Evolutionary conservation across 2,888 invertebrate species (phyloP), one percentile per base, ranked within the genome.

Genomic region (Parnassius mnemosyne): DNA sequence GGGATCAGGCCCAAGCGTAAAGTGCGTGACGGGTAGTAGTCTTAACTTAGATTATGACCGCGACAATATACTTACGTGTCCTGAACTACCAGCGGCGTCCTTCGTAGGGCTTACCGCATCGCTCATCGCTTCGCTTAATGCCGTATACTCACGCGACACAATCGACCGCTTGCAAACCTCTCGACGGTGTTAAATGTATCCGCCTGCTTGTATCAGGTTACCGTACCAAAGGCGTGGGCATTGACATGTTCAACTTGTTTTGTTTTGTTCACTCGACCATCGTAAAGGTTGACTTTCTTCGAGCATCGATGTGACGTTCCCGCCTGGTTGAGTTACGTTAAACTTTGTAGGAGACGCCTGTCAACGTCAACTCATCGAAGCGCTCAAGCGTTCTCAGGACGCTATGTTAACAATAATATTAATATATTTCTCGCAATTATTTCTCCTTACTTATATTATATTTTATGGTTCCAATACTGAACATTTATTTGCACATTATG

Each of bases 211-310:
- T 89, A 89, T 91, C 91, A 77, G 79, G 89, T 91, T 91, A 89
- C 91, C 79, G 81, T 87, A 83, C 81, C 80, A 80, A 85, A 90
- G 87, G 91, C 91, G 91, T 91, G 89, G 90, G 91, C 91, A 91
- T 89, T 87, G 90, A 88, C 89, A 85, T 88, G 88, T 87, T 83
- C 81, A 79, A 84, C 85, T 88, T 88, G 89, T 90, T 90, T 89
- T 88, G 85, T 88, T 89, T 81, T 85, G 85, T 85, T 87, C 87
- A 85, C 74, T 84, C 83, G 78, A 83, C 79, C 86, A 77, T 85
- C 80, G 79, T 80, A 83, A 88, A 88, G 87, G 85, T 87, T 88
- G 86, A 85, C 85, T 88, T 84, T 87, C 84, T 85, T 86, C 81
- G 84, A 83, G 83, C 86, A 86, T 86, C 83, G 84, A 88, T 78